Base-by-base conservation (phyloP, 2,888 invertebrate genomes). In the Diploptera punctata region DNA sequence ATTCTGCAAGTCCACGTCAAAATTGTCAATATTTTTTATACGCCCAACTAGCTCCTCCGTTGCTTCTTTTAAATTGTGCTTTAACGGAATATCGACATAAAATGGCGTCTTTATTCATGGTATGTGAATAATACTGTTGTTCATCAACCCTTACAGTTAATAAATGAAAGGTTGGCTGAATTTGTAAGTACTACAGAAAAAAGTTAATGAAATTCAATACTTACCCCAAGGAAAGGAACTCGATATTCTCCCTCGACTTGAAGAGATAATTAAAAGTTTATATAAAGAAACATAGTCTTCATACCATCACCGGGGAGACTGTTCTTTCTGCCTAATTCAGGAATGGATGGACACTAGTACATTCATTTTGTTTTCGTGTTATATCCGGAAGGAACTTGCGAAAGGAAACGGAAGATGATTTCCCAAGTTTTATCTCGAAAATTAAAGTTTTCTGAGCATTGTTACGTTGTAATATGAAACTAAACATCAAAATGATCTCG, bases 161-260 rank as follows among this genome's bases (percentile, higher is more conserved):
- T 13, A 52, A 52, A 52, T 52, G 52, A 24, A 24, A 52, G 52
- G 52, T 43, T 26, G 47, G 49, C 16, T 26, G 31, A 47, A 29
- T 21, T 24, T 57, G 60, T 43, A 29, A 47, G 16, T 24, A 26
- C 70, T 18, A 31, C 10, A 67, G 38, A 71, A 60, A n/a, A 62
- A 72, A 69, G 61, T 72, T 72, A 72, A 69, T 68, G 72, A 72
- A 72, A 72, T 69, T 43, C 68, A 61, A 69, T 72, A 72, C 52
- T 21, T 18, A 62, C 47, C 69, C 61, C 49, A 31, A 16, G 61
- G 62, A 49, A 44, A 68, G 68, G 49, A 72, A 72, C 72, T 54
- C 68, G 52, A 72, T 72, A 72, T 62, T 69, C 67, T 31, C 43
- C 68, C 61, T n/a, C n/a, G n/a, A n/a, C n/a, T 68, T 44, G 21